phyloP scores from a whole-genome alignment of 2,797 vertebrate species.

The Rhinophrynus dorsalis region DNA sequence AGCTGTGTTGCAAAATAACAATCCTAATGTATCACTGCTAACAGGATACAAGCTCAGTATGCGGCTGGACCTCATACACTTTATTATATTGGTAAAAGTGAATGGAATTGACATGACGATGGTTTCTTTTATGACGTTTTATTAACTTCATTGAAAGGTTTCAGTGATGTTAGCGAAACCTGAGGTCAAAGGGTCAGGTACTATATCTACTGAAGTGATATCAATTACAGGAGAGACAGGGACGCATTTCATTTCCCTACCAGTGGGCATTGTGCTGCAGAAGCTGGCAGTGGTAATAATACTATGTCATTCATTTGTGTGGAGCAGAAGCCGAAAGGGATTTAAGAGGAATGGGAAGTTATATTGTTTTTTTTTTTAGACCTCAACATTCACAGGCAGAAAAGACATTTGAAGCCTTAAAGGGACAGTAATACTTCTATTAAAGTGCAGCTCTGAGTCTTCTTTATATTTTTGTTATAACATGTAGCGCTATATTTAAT shows the following conservation, averaged over 20 bases:
- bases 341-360: constrained; percentile 40
- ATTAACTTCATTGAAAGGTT: constrained; percentile 59
- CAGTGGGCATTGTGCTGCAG: constrained; percentile 64
- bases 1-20: too few relatives aligned
- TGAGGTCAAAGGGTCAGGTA: constrained; percentile 65
- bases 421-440: too few relatives aligned
- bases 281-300: constrained; percentile 61
- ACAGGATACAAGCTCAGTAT: too few relatives aligned
- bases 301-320: constrained; percentile 40
- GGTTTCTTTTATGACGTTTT: constrained; percentile 53
- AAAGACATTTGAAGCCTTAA: constrained; percentile 22
- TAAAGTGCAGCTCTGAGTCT: too few relatives aligned
- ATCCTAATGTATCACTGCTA: too few relatives aligned
- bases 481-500: too few relatives aligned
- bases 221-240: constrained; percentile 71
- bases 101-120: constrained; percentile 23
- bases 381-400: constrained; percentile 4
- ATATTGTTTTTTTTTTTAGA: constrained; percentile 37
- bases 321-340: constrained; percentile 20
- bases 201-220: constrained; percentile 67
- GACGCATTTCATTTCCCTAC: constrained; percentile 69
- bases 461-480: too few relatives aligned
- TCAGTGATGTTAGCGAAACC: constrained; percentile 68
- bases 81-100: constrained; percentile 8
- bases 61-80: too few relatives aligned